These are phyloP conservation scores for Ceraclea dissimilis DNA, from an alignment of 2,888 invertebrate genomes.

Conservation along the genomic window DNA sequence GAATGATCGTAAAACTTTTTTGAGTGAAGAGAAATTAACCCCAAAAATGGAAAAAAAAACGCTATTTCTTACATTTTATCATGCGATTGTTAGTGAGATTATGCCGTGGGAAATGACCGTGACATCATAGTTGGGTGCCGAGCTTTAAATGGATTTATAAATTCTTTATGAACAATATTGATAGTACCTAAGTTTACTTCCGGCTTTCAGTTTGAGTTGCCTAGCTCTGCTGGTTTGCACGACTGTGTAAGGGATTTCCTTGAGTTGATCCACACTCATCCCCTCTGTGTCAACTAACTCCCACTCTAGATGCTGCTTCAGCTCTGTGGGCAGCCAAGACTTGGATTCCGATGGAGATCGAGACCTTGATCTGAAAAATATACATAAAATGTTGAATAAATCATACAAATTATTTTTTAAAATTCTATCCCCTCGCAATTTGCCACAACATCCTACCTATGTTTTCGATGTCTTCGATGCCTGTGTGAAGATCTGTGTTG, in stretches of 20 bases:
- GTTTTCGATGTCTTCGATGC: slow-evolving; percentile 52
- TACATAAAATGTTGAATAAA: too few relatives aligned
- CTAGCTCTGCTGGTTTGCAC: slow-evolving; percentile 65
- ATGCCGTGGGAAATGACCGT: too few relatives aligned
- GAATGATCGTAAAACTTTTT: too few relatives aligned
- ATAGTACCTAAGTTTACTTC: slow-evolving; percentile 21
- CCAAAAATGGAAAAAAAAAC: too few relatives aligned
- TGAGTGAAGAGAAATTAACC: too few relatives aligned
- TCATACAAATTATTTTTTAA: too few relatives aligned
- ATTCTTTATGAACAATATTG: not conserved
- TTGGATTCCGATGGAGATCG: slow-evolving; percentile 63
- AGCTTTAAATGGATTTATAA: not conserved
- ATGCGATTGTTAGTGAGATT: too few relatives aligned
- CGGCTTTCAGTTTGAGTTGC: slow-evolving; percentile 48
- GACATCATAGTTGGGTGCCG: too few relatives aligned
- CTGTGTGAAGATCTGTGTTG: slow-evolving; percentile 52
- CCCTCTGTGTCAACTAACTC: slow-evolving; percentile 82
- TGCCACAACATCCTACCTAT: slow-evolving; percentile 44
- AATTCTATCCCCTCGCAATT: too few relatives aligned
- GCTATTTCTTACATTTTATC: too few relatives aligned
- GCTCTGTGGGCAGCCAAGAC: slow-evolving; percentile 65
- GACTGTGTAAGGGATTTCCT: slow-evolving; percentile 84
- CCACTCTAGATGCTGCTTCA: slow-evolving; percentile 82
- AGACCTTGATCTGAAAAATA: slow-evolving; percentile 51
- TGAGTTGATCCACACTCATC: slow-evolving; percentile 79